Evolutionary conservation across 2,113 vertebrate species (phyloP).

Genomic region (Suncus etruscus): DNA sequence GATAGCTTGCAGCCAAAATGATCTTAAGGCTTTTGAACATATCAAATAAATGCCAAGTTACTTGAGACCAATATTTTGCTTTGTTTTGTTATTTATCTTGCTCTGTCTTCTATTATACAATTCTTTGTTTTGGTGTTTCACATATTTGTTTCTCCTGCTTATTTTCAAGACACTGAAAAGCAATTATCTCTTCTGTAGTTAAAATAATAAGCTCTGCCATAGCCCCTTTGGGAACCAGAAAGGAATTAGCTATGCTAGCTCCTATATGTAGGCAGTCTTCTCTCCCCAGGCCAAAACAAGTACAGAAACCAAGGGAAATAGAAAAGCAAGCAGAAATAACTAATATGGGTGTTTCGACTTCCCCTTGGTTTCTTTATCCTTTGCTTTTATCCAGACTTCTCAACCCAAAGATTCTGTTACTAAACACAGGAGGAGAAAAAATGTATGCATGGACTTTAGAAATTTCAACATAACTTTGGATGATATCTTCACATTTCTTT

Average conservation of each 20-base stretch:
- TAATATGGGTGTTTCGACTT: background rate
- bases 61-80: background rate
- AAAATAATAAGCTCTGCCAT: background rate
- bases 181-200: background rate
- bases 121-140: conserved; percentile 7
- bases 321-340: background rate
- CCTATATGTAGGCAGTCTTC: background rate
- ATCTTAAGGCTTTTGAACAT: conserved; percentile 1
- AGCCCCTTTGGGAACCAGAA: background rate
- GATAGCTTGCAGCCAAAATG: background rate
- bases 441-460: background rate
- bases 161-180: conserved; percentile 10
- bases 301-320: background rate
- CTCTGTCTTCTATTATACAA: conserved; percentile 9
- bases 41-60: background rate
- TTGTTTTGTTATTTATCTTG: conserved; percentile 24
- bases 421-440: background rate
- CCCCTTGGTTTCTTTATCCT: background rate
- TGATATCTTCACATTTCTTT: background rate
- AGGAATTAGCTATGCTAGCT: background rate
- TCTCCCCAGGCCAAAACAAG: background rate
- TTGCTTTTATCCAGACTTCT: background rate
- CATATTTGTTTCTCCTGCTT: conserved; percentile 20
- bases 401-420: background rate
- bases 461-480: background rate